Conservation (phyloP, 2,797 vertebrate genomes). For the Nyctalus aviator region DNA sequence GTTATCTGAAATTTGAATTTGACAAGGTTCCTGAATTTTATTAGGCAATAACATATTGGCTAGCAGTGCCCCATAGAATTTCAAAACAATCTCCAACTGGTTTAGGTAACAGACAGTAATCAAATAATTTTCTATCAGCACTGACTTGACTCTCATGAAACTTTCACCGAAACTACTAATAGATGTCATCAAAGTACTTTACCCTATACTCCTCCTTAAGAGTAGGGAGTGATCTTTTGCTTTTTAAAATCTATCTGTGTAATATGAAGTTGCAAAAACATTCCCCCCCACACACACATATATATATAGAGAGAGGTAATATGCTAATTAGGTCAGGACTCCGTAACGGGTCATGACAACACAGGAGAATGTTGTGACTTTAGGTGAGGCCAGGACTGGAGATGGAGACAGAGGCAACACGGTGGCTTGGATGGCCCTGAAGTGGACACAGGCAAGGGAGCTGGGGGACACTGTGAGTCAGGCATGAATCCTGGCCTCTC, state of each 20-base stretch:
- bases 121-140: background rate
- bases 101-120: background rate
- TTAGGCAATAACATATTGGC: background rate
- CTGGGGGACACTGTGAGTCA: too few species aligned
- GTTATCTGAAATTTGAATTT: conserved; percentile 13
- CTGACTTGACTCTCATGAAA: background rate
- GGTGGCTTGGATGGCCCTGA: too few species aligned
- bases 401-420: too few species aligned
- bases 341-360: too few species aligned
- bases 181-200: background rate
- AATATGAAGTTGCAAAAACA: background rate
- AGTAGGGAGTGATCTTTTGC: background rate
- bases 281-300: too few species aligned
- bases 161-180: background rate
- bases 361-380: too few species aligned
- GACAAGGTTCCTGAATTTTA: background rate
- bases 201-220: background rate
- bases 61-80: background rate
- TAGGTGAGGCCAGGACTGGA: too few species aligned
- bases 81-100: background rate
- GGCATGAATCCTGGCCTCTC: too few species aligned
- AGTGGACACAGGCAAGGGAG: too few species aligned
- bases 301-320: too few species aligned
- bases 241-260: background rate
- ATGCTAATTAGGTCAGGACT: too few species aligned